Conservation (phyloP, 2,888 invertebrate species). For the Ichneumoninae sp. region DNA sequence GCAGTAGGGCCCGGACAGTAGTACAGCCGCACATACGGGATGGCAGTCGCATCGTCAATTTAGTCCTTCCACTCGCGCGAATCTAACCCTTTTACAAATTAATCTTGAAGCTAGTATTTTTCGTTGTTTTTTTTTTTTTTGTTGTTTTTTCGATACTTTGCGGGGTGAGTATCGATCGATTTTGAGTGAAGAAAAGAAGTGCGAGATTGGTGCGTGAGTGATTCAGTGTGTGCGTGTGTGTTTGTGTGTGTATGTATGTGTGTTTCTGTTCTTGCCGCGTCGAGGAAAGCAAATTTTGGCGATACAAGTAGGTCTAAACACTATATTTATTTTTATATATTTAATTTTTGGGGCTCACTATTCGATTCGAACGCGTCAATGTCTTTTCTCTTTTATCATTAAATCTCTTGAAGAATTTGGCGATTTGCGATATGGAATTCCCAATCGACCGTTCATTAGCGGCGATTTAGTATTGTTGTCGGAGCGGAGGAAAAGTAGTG, state of each 20-base stretch:
- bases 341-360: neutral
- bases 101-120: neutral
- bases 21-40: conserved; percentile 64
- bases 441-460: conserved; percentile 40
- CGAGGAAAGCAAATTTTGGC: neutral
- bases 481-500: conserved; percentile 21
- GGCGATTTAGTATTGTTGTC: conserved; percentile 1
- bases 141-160: neutral
- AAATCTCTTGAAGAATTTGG: neutral
- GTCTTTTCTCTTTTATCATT: neutral
- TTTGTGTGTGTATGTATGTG: neutral
- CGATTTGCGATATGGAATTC: neutral
- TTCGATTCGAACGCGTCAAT: neutral
- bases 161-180: neutral
- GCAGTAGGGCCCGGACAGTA: conserved; percentile 58
- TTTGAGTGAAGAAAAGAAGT: neutral
- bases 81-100: conserved; percentile 1
- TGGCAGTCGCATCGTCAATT: conserved; percentile 68
- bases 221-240: conserved; percentile 6
- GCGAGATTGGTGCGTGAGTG: conserved; percentile 15
- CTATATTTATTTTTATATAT: neutral
- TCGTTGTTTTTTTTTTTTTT: neutral
- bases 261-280: neutral
- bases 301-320: conserved; percentile 5
- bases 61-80: conserved; percentile 63